phyloP scores from a whole-genome alignment of 2,797 vertebrate species.

The Alauda arvensis region DNA sequence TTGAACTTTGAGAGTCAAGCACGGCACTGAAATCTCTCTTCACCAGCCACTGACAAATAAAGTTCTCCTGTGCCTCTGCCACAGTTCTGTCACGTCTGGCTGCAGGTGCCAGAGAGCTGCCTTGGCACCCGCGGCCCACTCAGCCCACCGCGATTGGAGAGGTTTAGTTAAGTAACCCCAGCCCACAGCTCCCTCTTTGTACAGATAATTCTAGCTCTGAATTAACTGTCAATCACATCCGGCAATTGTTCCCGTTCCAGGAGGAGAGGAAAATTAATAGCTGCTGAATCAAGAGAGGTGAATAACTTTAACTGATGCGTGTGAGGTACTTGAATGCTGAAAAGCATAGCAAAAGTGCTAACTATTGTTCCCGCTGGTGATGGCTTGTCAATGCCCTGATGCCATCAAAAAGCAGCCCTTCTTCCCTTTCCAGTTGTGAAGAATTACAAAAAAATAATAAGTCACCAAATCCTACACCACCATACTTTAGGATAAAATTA shows the following conservation, averaged over 20 bases:
- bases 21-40: constrained; percentile 9
- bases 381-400: background rate
- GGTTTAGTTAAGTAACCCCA: constrained; percentile 52
- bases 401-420: background rate
- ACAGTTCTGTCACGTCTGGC: background rate
- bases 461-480: background rate
- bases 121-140: constrained; percentile 40
- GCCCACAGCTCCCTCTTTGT: constrained; percentile 61
- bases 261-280: constrained; percentile 35
- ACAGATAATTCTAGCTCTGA: constrained; percentile 66
- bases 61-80: constrained; percentile 16
- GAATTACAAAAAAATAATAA: background rate
- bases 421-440: background rate
- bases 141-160: constrained; percentile 5
- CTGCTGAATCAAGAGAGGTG: constrained; percentile 28
- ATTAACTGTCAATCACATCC: constrained; percentile 55
- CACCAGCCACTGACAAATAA: background rate
- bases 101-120: constrained; percentile 6
- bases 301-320: background rate
- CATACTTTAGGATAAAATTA: background rate
- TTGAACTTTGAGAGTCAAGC: background rate
- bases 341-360: background rate
- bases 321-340: background rate
- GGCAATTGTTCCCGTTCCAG: constrained; percentile 36
- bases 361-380: background rate